phyloP scores from a whole-genome alignment of 2,888 invertebrate species.

The Koerneria pararmatus region DNA sequence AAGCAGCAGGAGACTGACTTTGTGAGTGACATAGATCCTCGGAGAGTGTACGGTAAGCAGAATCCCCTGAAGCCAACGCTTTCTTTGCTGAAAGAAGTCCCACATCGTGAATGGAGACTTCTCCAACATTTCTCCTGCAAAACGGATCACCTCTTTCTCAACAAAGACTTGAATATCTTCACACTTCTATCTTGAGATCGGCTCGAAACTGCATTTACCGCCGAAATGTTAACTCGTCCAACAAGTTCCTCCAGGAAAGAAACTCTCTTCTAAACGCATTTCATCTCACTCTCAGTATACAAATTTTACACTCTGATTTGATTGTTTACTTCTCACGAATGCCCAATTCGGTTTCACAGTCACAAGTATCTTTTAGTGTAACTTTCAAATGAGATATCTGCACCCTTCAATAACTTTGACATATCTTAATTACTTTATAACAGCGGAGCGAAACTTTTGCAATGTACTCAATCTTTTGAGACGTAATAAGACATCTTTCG shows the following conservation, averaged over 20 bases:
- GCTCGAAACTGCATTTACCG: no score
- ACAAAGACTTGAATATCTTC: not conserved
- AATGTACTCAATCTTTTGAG: not conserved
- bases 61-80: constrained; percentile 78
- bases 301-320: no score
- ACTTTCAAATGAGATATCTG: no score
- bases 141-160: not conserved
- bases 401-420: no score
- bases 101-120: constrained; percentile 89
- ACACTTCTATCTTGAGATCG: constrained; percentile 2
- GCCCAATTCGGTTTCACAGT: no score
- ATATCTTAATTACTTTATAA: not conserved
- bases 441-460: not conserved
- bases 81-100: constrained; percentile 92
- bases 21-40: constrained; percentile 50
- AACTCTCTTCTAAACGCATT: no score
- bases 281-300: no score
- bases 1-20: no score
- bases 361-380: no score
- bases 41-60: constrained; percentile 62
- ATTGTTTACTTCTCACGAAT: no score
- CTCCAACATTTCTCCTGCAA: constrained; percentile 88
- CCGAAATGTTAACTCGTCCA: no score
- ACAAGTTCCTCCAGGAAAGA: no score
- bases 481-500: not conserved